phyloP scores from a whole-genome alignment of 2,797 vertebrate genomes.

The Hypotaenidia okinawae region DNA sequence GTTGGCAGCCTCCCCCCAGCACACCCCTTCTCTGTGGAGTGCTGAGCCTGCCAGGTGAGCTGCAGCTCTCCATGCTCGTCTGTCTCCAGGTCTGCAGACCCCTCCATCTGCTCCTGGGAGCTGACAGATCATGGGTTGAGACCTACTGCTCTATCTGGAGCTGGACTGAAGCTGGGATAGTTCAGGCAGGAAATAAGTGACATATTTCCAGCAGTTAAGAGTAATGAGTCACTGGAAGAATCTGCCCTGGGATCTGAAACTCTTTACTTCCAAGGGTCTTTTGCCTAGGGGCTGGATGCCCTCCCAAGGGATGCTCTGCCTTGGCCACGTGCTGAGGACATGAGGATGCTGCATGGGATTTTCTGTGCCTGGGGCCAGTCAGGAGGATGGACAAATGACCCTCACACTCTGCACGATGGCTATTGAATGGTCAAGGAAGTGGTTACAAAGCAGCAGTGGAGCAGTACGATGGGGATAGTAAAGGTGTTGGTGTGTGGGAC shows the following conservation, averaged over 20 bases:
- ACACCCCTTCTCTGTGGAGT: background rate
- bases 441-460: background rate
- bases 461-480: background rate
- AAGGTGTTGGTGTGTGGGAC: background rate
- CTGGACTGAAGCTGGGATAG: background rate
- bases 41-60: background rate
- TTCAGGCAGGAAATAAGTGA: conserved; percentile 51
- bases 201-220: conserved; percentile 12
- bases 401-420: background rate
- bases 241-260: conserved; percentile 20
- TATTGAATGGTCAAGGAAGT: background rate
- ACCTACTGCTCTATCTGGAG: background rate
- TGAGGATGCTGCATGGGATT: background rate
- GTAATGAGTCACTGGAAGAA: conserved; percentile 33
- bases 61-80: background rate
- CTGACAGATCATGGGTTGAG: background rate
- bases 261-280: conserved; percentile 13
- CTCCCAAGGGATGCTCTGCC: background rate
- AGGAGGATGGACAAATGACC: background rate
- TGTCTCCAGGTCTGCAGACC: background rate
- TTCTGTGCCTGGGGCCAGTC: background rate
- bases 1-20: background rate
- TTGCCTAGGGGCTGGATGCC: background rate
- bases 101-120: background rate
- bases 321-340: background rate